Evolutionary conservation across 2,888 invertebrate genomes (phyloP).

Genomic region (Hylaea fasciaria): DNA sequence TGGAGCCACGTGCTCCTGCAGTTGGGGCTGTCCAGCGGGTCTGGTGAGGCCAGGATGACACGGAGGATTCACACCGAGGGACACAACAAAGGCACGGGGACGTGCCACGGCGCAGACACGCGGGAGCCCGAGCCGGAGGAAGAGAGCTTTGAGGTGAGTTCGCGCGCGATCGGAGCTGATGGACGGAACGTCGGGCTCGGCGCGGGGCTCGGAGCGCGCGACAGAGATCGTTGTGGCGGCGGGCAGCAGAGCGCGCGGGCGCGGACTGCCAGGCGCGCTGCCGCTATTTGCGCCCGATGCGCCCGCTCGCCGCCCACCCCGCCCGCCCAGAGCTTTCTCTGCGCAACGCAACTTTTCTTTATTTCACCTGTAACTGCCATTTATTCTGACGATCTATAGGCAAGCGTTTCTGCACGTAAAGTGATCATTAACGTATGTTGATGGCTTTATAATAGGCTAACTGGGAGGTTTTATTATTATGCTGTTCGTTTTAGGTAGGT

Average conservation of each 20-base stretch:
- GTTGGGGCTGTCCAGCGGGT: slow-evolving; percentile 49
- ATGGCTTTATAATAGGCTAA: slow-evolving; percentile 17
- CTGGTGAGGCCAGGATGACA: slow-evolving; percentile 54
- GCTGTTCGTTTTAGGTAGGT: no score
- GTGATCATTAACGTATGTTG: slow-evolving; percentile 20
- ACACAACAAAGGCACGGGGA: slow-evolving; percentile 43
- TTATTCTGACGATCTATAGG: slow-evolving; percentile 21
- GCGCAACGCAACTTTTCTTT: slow-evolving; percentile 77
- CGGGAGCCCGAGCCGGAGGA: neutral
- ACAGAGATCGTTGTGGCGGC: slow-evolving; percentile 31
- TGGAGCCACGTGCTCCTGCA: slow-evolving; percentile 54
- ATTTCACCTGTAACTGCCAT: slow-evolving; percentile 57
- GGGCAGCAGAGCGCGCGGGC: slow-evolving; percentile 57
- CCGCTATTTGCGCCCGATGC: slow-evolving; percentile 80
- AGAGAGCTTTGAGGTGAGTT: slow-evolving; percentile 22
- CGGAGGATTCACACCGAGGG: slow-evolving; percentile 44
- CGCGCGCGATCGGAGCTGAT: slow-evolving; percentile 49
- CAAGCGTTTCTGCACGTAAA: slow-evolving; percentile 26
- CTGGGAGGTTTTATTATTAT: neutral
- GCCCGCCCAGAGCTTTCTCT: slow-evolving; percentile 77
- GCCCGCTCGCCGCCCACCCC: slow-evolving; percentile 72
- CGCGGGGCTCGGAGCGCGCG: slow-evolving; percentile 31
- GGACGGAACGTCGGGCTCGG: slow-evolving; percentile 19
- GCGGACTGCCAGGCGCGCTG: slow-evolving; percentile 69
- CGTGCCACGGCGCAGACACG: slow-evolving; percentile 12